Conservation (phyloP, 2,888 invertebrate genomes). For the Trichopoda pennipes region DNA sequence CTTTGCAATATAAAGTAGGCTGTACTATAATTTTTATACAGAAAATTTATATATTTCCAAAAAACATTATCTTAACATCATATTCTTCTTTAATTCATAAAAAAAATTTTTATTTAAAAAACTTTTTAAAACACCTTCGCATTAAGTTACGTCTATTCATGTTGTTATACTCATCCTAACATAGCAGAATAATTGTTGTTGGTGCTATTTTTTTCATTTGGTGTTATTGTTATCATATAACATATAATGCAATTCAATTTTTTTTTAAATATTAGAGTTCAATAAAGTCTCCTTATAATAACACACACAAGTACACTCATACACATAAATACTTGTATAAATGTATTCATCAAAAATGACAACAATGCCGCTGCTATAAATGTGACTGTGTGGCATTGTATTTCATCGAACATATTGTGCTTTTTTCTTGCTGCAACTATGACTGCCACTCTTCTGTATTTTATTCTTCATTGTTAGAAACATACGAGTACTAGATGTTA, state of each 20-base stretch:
- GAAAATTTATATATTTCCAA: no score
- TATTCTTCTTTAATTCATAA: no score
- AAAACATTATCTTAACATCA: no score
- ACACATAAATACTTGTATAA: not conserved
- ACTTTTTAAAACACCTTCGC: not conserved
- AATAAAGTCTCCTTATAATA: conserved; percentile 48
- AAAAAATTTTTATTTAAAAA: not conserved
- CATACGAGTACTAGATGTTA: conserved; percentile 22
- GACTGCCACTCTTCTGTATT: conserved; percentile 31
- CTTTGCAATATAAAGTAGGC: not conserved
- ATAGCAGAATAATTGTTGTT: conserved; percentile 7
- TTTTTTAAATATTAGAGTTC: conserved; percentile 57
- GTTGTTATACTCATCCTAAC: not conserved
- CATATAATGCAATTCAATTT: conserved; percentile 61
- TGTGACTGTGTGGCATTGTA: conserved; percentile 12
- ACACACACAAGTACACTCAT: not conserved
- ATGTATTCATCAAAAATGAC: conserved; percentile 2
- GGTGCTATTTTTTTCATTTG: conserved; percentile 48
- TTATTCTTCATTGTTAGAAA: conserved; percentile 15
- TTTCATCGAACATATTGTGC: conserved; percentile 9
- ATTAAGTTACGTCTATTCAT: not conserved
- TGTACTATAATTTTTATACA: no score
- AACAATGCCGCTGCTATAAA: conserved; percentile 7
- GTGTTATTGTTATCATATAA: conserved; percentile 56
- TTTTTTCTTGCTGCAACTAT: not conserved